Evolutionary conservation across 1,140 invertebrate genomes (phyloP).

Genomic region (honey bee (Apis mellifera)): Amel_HAv3.1 CM009941.2:7977001-7977500

Average conservation of each 20-base stretch:
- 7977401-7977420: slow-evolving; percentile 15
- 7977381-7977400: slow-evolving; percentile 11
- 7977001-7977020: too few species aligned
- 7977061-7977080: too few species aligned
- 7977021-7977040: too few species aligned
- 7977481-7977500: background rate
- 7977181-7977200: background rate
- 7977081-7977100: too few species aligned
- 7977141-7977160: background rate
- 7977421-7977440: background rate
- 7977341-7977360: slow-evolving; percentile 46
- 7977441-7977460: background rate
- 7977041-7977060: too few species aligned
- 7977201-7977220: background rate
- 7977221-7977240: slow-evolving; percentile 32
- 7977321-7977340: slow-evolving; percentile 61
- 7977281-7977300: slow-evolving; percentile 57
- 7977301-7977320: slow-evolving; percentile 53
- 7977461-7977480: background rate
- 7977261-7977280: slow-evolving; percentile 17
- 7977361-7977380: slow-evolving; percentile 6
- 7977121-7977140: background rate
- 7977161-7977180: background rate
- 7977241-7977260: slow-evolving; percentile 56
- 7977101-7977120: too few species aligned